A percentile compares a stretch with the other conserved stretches of the same genome.
Conservation (phyloP, 2,888 invertebrate genomes). For the Ashinkailepas kermadecensis region DNA sequence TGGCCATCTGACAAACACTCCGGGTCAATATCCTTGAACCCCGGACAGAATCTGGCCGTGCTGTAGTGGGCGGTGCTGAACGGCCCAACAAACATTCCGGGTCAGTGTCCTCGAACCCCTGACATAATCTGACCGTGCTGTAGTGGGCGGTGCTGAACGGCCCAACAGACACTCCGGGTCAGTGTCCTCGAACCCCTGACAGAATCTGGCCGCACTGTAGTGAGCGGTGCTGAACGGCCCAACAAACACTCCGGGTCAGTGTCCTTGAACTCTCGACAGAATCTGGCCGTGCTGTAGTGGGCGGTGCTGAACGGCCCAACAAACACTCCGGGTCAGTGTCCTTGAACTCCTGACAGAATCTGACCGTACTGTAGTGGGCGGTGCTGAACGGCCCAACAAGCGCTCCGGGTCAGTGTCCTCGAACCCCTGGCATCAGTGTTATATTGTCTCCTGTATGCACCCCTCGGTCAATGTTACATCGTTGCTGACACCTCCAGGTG, state of each 20-base stretch:
- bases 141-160: constrained; percentile 18
- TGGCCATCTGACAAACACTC: constrained; percentile 25
- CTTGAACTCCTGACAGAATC: too few relatives aligned
- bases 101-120: background rate
- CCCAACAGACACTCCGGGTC: constrained; percentile 29
- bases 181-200: too few relatives aligned
- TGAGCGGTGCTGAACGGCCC: constrained; percentile 23
- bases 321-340: constrained; percentile 26
- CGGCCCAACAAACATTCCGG: constrained; percentile 30
- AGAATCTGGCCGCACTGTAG: constrained; percentile 3
- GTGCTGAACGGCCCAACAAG: constrained; percentile 27
- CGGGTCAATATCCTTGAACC: too few relatives aligned
- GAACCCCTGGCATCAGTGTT: too few relatives aligned
- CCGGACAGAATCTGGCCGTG: background rate
- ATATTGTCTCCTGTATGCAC: too few relatives aligned
- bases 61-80: constrained; percentile 9
- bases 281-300: constrained; percentile 13
- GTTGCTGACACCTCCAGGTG: too few relatives aligned
- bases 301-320: constrained; percentile 24
- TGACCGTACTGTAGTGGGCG: background rate
- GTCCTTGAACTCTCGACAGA: too few relatives aligned
- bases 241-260: constrained; percentile 27
- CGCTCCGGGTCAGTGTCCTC: constrained; percentile 22
- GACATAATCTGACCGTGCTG: constrained; percentile 13
- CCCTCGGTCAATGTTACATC: too few relatives aligned